Evolutionary conservation across 2,113 vertebrate species (phyloP), one percentile per base, ranked within the genome.

Genomic region (Cygnus buccinator): DNA sequence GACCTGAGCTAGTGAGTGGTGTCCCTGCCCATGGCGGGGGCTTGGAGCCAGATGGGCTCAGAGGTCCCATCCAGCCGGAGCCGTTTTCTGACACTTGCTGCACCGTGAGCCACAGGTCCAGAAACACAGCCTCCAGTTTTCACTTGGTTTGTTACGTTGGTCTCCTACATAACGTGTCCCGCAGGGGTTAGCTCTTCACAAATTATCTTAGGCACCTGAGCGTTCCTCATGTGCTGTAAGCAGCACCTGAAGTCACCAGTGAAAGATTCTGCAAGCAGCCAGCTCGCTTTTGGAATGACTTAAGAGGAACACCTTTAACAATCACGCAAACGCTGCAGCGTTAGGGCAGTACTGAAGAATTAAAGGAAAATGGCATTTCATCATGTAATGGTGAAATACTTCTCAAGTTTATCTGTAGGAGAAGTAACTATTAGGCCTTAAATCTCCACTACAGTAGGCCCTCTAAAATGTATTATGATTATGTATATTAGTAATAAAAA

Each of bases 91-190:
- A 21, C 6, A 5, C 10, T 23, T 33, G 62, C 29, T 29, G 74
- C 5, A 10, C 21, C 62, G 26, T 0, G 59, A 20, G 5, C 77
- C 62, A 4, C 15, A 2, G 17, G 14, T 9, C 18, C 28, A 25
- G n/a, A 8, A 23, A 43, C 2, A 9, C 23, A 33, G 14, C 0
- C 15, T 0, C 46, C 31, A 4, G 52, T 44, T 12, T 2, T 3
- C 13, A 26, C 23, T 26, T 13, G 23, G 22, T 52, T 25, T 13
- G 20, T 25, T 52, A 13, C 13, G 2, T 8, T 4, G 0, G 2
- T 3, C 35, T 8, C 22, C 48, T 3, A 0, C 15, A 0, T 16
- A 5, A 8, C 0, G 21, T 4, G 5, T 1, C 8, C 22, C 1
- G 77, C 77, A 2, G 61, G 9, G 71, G 19, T 14, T 43, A 4